Evolutionary conservation across 2,888 invertebrate species (phyloP).

Genomic region (Drosophila suboccidentalis): DNA sequence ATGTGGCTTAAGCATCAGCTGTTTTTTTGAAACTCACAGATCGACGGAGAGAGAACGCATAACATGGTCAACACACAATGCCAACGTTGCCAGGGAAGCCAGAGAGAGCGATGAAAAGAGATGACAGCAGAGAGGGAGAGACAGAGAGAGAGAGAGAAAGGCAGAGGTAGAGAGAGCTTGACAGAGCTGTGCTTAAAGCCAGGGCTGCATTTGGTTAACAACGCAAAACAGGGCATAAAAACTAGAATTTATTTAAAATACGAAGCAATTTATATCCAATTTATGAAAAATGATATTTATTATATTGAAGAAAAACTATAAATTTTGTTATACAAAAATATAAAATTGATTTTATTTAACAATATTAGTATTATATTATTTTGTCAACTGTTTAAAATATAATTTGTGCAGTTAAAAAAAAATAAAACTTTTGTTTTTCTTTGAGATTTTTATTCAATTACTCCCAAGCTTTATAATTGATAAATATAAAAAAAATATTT

Average conservation of each 20-base stretch:
- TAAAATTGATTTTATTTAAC: no score
- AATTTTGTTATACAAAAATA: no score
- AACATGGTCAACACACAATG: conserved; percentile 30
- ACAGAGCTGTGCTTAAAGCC: conserved; percentile 9
- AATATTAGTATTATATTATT: no score
- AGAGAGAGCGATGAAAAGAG: background rate
- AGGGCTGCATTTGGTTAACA: conserved; percentile 26
- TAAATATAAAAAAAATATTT: background rate
- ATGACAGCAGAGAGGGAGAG: background rate
- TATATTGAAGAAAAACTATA: no score
- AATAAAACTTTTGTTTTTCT: no score
- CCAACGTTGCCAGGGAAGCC: no score
- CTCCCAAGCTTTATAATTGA: no score
- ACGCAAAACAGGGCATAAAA: no score
- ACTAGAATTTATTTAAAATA: background rate
- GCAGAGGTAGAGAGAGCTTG: background rate
- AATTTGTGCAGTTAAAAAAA: background rate
- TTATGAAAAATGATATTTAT: no score
- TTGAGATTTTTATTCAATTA: no score
- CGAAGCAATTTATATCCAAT: no score
- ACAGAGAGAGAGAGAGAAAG: background rate
- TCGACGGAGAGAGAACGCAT: conserved; percentile 25
- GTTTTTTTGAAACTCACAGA: conserved; percentile 38
- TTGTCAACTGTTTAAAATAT: background rate
- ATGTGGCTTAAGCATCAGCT: conserved; percentile 48